Evolutionary conservation across 2,113 vertebrate genomes (phyloP).

Genomic region (Melanerpes aurifrons): DNA sequence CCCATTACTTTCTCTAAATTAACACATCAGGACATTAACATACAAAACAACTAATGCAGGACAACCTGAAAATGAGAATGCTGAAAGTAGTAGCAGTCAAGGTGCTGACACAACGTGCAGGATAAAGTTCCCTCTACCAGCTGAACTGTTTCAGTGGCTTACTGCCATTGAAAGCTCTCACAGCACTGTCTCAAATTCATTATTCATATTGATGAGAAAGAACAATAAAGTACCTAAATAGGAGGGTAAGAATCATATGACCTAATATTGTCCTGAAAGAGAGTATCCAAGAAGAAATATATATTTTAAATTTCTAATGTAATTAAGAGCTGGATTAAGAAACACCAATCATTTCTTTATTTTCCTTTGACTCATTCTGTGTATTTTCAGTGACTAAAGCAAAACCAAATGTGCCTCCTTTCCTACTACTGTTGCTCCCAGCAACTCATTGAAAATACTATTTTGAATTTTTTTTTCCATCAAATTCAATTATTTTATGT

Average conservation of each 20-base stretch:
- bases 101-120: background rate
- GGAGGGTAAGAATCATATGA: background rate
- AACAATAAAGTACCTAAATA: background rate
- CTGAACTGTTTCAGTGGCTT: background rate
- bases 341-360: background rate
- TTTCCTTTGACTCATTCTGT: background rate
- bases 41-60: background rate
- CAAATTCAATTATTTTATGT: background rate
- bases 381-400: background rate
- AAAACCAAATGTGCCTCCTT: background rate
- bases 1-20: background rate
- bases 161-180: background rate
- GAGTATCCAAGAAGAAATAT: background rate
- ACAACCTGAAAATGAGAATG: background rate
- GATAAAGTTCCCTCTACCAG: background rate
- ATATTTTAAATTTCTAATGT: background rate
- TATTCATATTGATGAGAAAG: background rate
- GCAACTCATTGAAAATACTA: background rate
- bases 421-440: background rate
- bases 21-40: background rate
- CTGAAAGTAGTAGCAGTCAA: background rate
- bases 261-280: background rate
- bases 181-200: background rate
- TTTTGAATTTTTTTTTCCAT: background rate
- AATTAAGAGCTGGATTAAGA: background rate